Conservation (phyloP, 2,113 vertebrate species). For the Gavialis gangeticus region DNA sequence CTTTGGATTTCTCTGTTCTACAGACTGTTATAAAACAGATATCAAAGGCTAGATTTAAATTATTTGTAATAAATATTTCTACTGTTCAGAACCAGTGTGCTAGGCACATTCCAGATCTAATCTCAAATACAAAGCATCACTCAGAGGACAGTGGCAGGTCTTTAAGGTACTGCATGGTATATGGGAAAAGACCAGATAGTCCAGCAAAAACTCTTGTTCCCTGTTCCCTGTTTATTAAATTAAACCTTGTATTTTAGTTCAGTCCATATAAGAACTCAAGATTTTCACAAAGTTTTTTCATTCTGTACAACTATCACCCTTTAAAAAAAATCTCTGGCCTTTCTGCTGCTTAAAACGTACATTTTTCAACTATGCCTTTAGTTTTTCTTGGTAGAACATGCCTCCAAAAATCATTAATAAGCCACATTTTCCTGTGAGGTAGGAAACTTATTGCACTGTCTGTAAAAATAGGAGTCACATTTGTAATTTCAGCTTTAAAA, state of each 20-base stretch:
- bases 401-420: background rate
- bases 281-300: background rate
- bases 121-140: background rate
- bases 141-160: fast-evolving
- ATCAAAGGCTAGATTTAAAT: background rate
- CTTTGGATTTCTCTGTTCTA: background rate
- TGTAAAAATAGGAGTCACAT: background rate
- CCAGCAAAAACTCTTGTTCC: background rate
- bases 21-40: background rate
- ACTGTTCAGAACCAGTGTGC: background rate
- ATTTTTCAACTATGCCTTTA: slow-evolving; percentile 20
- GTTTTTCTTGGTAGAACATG: background rate
- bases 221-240: background rate
- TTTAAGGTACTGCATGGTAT: background rate
- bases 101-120: background rate
- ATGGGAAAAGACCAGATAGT: background rate
- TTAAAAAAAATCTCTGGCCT: background rate
- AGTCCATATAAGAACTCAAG: background rate
- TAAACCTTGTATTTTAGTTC: background rate
- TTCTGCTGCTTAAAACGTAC: background rate
- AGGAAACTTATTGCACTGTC: background rate
- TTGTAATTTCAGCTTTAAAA: slow-evolving; percentile 30
- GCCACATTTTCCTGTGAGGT: background rate
- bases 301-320: background rate
- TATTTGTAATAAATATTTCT: background rate